phyloP scores from a whole-genome alignment of 2,113 vertebrate genomes.

The Embiotoca jacksoni region DNA sequence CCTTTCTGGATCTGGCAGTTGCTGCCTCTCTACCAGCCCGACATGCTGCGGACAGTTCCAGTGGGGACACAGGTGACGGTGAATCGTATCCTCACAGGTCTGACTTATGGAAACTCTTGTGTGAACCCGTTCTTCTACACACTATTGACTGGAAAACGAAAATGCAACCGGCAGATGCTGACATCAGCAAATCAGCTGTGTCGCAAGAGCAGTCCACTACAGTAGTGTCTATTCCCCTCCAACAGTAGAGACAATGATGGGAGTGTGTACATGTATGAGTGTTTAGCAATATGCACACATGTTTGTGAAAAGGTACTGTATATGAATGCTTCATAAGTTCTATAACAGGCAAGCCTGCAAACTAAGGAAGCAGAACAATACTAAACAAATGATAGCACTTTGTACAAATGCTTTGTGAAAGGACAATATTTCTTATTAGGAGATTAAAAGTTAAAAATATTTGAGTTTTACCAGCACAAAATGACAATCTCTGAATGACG shows the following conservation, averaged over 20 bases:
- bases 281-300: neutral
- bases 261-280: neutral
- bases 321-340: constrained; percentile 13
- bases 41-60: constrained; percentile 82
- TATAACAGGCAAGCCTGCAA: constrained; percentile 13
- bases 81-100: constrained; percentile 87
- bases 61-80: constrained; percentile 87
- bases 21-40: constrained; percentile 85
- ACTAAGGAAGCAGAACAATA: constrained; percentile 13
- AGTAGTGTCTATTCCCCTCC: constrained; percentile 43
- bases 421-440: constrained; percentile 39
- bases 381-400: constrained; percentile 66
- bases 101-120: constrained; percentile 89
- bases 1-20: constrained; percentile 92
- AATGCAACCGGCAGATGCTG: constrained; percentile 67
- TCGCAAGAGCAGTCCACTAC: constrained; percentile 80
- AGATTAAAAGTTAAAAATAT: constrained; percentile 31
- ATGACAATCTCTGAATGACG: constrained; percentile 38
- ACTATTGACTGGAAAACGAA: constrained; percentile 84
- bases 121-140: constrained; percentile 91
- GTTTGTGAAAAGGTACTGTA: constrained; percentile 7
- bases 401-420: constrained; percentile 40
- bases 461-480: constrained; percentile 12
- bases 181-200: constrained; percentile 78
- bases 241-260: constrained; percentile 18